Evolutionary conservation across 2,113 vertebrate species (phyloP), one percentile per base, ranked within the genome.

Genomic region (Pleuronectes platessa): DNA sequence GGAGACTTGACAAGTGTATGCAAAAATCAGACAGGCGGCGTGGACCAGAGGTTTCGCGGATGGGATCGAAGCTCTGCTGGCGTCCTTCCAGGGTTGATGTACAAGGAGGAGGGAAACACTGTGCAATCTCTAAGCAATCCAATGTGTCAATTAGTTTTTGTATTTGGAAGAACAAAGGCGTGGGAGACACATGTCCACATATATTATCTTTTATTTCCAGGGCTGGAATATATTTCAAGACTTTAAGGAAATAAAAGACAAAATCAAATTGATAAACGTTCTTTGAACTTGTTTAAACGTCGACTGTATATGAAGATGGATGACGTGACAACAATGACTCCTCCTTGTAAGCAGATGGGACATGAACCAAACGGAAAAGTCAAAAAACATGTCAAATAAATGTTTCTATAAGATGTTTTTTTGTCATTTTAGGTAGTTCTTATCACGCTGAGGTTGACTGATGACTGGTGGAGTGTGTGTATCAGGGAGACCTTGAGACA

Each of bases 131-230:
- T 17, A 2, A 18, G 47, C 47, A 51, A 20, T 20, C 7, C 23
- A 47, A 31, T 27, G 15, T 24, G 4, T 21, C 10, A 67, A 53
- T 21, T 23, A 17, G 53, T 45, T 21, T 61, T 63, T 8, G 23
- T 15, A 18, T 56, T 4, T 59, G 17, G 26, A 40, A 18, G 47
- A 71, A 59, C 55, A 31, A 53, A 53, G 55, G 6, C 0, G 15
- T 42, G 45, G 35, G 60, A 6, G 21, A 56, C 6, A 6, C 23
- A 26, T 45, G 10, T 40, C 1, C 13, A 68, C 12, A 26, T 23
- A 23, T 14, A 55, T 9, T 8, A 55, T 9, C 13, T 55, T 74
- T 80, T 69, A 74, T 54, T 75, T 51, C 68, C 17, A 23, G 1
- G 9, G 13, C 42, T 23, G 47, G 24, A 40, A 51, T 10, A 13